Percentiles rank a stretch among this genome's conserved stretches.
Conservation (phyloP, 35 echinoderm and acorn worm species). For the Amphiura filiformis region DNA sequence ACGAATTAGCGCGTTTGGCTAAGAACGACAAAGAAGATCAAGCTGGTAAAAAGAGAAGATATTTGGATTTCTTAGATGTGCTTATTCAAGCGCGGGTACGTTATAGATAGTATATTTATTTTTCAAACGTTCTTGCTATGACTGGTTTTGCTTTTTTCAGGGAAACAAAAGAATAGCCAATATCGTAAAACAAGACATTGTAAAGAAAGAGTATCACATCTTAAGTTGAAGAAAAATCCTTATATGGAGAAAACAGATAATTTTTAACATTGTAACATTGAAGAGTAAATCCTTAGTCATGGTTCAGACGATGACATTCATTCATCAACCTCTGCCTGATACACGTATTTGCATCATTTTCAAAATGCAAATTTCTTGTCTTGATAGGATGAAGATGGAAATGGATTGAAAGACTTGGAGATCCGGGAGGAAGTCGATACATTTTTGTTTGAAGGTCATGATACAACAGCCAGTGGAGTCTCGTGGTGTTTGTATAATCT, state of each 20-base stretch:
- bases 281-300: neutral
- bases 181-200: neutral
- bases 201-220: neutral
- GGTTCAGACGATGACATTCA: too few species aligned
- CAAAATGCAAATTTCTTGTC: too few species aligned
- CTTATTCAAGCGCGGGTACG: neutral
- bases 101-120: too few species aligned
- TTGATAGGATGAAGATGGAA: slow-evolving; percentile 16
- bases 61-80: slow-evolving; percentile 15
- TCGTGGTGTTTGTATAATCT: slow-evolving; percentile 36
- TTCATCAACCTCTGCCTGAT: too few species aligned
- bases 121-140: neutral
- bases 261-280: too few species aligned
- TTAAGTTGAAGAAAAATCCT: too few species aligned
- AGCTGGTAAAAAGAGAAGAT: neutral
- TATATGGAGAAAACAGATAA: too few species aligned
- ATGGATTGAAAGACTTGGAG: slow-evolving; percentile 16
- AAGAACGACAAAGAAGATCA: neutral
- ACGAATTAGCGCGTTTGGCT: neutral
- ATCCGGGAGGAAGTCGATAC: slow-evolving; percentile 21
- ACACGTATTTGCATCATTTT: too few species aligned
- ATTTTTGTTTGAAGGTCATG: slow-evolving; percentile 17
- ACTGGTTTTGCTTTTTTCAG: neutral
- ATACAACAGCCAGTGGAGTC: slow-evolving; percentile 19
- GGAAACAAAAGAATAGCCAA: neutral